Base-by-base conservation (phyloP, 1,140 invertebrate genomes). In the Pinna nobilis region DNA sequence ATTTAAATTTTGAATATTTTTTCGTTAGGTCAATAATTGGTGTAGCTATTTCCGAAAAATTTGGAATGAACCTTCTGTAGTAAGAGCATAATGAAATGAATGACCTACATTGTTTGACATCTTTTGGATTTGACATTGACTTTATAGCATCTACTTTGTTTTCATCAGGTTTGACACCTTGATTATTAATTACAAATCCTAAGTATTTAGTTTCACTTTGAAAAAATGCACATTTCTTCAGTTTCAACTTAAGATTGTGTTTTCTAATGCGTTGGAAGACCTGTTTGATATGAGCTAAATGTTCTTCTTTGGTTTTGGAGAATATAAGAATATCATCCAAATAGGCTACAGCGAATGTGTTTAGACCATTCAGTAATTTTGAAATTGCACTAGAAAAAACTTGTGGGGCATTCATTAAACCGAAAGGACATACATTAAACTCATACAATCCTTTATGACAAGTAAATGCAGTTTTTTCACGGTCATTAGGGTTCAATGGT, bases 11-110 rank as follows among this genome's bases (percentile, higher is more conserved):
- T 2, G 76, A 70, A 69, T 88, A 82, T 77, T 91, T 90, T 71
- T 87, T 87, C 30, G 88, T 80, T 5, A 92, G 44, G 5, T 55
- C 50, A 2, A 78, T 70, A 0, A 90, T 71, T 7, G 88, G 89
- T 47, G 76, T 64, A n/a, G 86, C 78, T 1, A 88, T 74, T n/a
- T 78, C 53, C 1, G 87, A 83, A 30, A 88, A 85, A 53, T 87
- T 84, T 11, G 74, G 82, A 11, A 90, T 81, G 67, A 91, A 91
- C 49, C 84, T 81, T 3, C 84, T 74, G 77, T 91, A 91, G 78
- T 89, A 91, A 30, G 82, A 82, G 3, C 87, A 81, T 64, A 90
- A 85, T 4, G 90, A 90, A 13, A 91, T 76, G 60, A 91, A 65
- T 5, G 41, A 41, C 5, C 63, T 7, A 18, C 32, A 41, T 33